These are phyloP conservation scores for Caprella mutica DNA, from an alignment of 2,888 invertebrate genomes.

Conservation along the genomic window DNA sequence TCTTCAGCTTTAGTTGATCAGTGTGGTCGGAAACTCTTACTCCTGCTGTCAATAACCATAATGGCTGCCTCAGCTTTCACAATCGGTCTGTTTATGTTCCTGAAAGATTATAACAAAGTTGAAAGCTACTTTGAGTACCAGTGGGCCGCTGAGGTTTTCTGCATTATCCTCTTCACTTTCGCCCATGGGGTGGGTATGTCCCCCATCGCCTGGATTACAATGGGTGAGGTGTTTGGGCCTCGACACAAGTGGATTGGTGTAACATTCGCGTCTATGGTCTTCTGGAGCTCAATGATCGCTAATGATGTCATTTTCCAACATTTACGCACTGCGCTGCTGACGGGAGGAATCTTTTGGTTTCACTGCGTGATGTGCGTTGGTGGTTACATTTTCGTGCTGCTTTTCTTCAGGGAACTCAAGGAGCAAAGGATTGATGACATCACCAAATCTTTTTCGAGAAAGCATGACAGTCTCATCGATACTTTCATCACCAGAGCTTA, in stretches of 20 bases:
- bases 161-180: slow-evolving; percentile 28
- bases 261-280: slow-evolving; percentile 19
- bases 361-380: slow-evolving; percentile 31
- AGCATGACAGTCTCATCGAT: slow-evolving; percentile 30
- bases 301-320: slow-evolving; percentile 22
- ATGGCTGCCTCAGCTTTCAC: slow-evolving; percentile 32
- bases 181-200: slow-evolving; percentile 26
- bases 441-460: slow-evolving; percentile 25
- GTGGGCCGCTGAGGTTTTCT: slow-evolving; percentile 31
- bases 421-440: slow-evolving; percentile 30
- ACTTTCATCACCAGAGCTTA: slow-evolving; percentile 27
- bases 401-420: slow-evolving; percentile 31
- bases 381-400: slow-evolving; percentile 32
- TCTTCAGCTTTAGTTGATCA: slow-evolving; percentile 26
- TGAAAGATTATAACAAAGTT: slow-evolving; percentile 28
- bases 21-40: slow-evolving; percentile 27
- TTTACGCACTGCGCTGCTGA: slow-evolving; percentile 22
- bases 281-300: slow-evolving; percentile 28
- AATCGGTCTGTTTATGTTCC: slow-evolving; percentile 29
- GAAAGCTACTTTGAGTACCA: slow-evolving; percentile 30
- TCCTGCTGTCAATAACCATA: slow-evolving; percentile 30
- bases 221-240: slow-evolving; percentile 28
- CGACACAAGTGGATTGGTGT: slow-evolving; percentile 31
- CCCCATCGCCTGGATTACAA: slow-evolving; percentile 33
- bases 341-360: slow-evolving; percentile 32